Evolutionary conservation across 2,888 invertebrate genomes (phyloP), one percentile per base, ranked within the genome.

Genomic region (Dicyrtomina minuta): DNA sequence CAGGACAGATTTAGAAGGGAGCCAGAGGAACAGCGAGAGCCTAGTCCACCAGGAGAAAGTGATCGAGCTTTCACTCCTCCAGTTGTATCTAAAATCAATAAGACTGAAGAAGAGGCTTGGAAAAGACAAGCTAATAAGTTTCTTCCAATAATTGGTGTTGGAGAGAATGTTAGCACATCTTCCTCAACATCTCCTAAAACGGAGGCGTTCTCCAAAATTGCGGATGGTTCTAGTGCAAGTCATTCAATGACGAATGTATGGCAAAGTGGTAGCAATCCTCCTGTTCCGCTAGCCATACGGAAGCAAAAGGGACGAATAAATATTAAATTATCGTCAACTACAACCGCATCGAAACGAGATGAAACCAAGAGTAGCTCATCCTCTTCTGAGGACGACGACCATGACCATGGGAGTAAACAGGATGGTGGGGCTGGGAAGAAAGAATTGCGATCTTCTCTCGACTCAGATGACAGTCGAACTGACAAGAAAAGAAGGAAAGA

Each of bases 341-440:
- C 74, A 13, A 75, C 75, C 69, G 69, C 74, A 43, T 72, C 77
- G 49, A 66, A 75, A 49, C 72, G 75, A 65, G 77, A 79, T 53
- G 80, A 80, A 64, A 75, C 24, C 24, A 68, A 26, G 15, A 68
- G 59, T 44, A 65, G 81, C 15, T 87, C 88, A 10, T 75, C 76
- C 8, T 74, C 75, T 1, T 76, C 73, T 66, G 81, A 81, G 55
- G 84, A 84, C 78, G 79, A 79, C 6, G 84, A 84, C 78, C 79
- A 79, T 4, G 84, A 83, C 51, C 80, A 76, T 53, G 79, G 75
- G 49, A 76, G 74, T 12, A 61, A 72, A 15, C 13, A 27, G 2
- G 62, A 61, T 8, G 62, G 61, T 10, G 62, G 68, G 10, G 59
- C 59, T 13, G 62, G 61, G 12, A 66, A 68, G 10, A 71, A 68